These are phyloP conservation scores for Thymelicus lineola DNA, from an alignment of 2,888 invertebrate species.

Conservation along the genomic window DNA sequence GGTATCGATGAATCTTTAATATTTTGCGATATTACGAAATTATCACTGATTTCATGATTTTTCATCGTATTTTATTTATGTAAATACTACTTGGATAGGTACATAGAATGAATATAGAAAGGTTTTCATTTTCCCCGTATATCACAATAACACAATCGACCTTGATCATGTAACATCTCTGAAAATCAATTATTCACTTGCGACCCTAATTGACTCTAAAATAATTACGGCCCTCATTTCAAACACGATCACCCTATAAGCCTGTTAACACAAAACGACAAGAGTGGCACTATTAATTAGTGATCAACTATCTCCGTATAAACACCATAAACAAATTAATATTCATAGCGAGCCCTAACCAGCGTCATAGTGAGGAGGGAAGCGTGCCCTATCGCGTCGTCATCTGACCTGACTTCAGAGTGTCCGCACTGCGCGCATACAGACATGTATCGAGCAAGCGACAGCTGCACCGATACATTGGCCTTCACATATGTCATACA, in stretches of 20 bases:
- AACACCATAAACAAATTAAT: conserved; percentile 46
- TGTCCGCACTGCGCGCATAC: conserved; percentile 1
- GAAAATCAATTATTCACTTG: too few relatives aligned
- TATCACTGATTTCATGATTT: too few relatives aligned
- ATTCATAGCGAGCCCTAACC: conserved; percentile 52
- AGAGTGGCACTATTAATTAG: conserved; percentile 25
- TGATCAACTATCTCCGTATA: conserved; percentile 22
- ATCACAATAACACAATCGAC: too few relatives aligned
- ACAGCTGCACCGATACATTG: conserved; percentile 8
- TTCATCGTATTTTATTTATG: too few relatives aligned
- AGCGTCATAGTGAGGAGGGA: conserved; percentile 48
- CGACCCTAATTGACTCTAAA: too few relatives aligned
- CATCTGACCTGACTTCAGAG: conserved; percentile 62
- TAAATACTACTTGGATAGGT: too few relatives aligned
- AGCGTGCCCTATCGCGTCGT: conserved; percentile 69
- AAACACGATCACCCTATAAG: not conserved
- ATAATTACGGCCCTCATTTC: too few relatives aligned
- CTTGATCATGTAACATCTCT: too few relatives aligned
- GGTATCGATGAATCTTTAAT: not conserved
- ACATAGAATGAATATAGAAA: too few relatives aligned
- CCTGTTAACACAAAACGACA: conserved; percentile 1
- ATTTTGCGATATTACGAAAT: too few relatives aligned
- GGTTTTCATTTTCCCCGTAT: too few relatives aligned
- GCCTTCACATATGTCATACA: not conserved
- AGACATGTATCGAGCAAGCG: not conserved